Conservation (phyloP, 2,888 invertebrate genomes). For the Cosmorhoe ocellata region DNA sequence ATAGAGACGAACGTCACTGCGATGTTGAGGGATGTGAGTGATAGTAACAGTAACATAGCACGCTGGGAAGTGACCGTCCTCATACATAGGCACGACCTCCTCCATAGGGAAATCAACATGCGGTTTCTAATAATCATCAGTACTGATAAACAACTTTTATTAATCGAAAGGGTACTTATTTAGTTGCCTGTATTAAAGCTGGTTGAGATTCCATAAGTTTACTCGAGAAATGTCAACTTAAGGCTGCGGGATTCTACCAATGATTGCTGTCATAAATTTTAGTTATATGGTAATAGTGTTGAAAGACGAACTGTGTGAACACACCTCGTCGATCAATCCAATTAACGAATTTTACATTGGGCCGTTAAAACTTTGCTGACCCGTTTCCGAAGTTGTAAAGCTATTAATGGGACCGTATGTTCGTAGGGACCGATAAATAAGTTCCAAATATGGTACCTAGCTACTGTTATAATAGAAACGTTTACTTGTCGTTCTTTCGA, state of each 20-base stretch:
- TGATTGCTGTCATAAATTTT: too few species aligned
- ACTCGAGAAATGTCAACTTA: too few species aligned
- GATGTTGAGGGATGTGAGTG: conserved; percentile 50
- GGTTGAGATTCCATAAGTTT: too few species aligned
- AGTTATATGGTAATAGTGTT: conserved; percentile 32
- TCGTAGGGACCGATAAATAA: conserved; percentile 28
- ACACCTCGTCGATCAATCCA: conserved; percentile 62
- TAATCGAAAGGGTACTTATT: too few species aligned
- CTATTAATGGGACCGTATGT: conserved; percentile 37
- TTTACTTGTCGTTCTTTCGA: conserved; percentile 1
- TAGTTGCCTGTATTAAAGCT: too few species aligned
- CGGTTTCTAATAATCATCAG: conserved; percentile 58
- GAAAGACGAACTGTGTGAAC: conserved; percentile 46
- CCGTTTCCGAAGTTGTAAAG: conserved; percentile 51
- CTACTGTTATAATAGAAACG: conserved; percentile 21
- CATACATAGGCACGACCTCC: conserved; percentile 46
- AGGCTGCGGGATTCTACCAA: too few species aligned
- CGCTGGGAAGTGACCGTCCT: conserved; percentile 60
- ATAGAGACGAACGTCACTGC: conserved; percentile 52
- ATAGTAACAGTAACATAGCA: conserved; percentile 51
- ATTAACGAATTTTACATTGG: conserved; percentile 61
- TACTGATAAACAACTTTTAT: conserved; percentile 1
- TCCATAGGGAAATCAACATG: conserved; percentile 68
- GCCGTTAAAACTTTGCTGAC: conserved; percentile 63
- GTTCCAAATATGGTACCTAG: conserved; percentile 23